Evolutionary conservation across 2,888 invertebrate species (phyloP), one percentile per base, ranked within the genome.

Genomic region (Tholera decimalis): DNA sequence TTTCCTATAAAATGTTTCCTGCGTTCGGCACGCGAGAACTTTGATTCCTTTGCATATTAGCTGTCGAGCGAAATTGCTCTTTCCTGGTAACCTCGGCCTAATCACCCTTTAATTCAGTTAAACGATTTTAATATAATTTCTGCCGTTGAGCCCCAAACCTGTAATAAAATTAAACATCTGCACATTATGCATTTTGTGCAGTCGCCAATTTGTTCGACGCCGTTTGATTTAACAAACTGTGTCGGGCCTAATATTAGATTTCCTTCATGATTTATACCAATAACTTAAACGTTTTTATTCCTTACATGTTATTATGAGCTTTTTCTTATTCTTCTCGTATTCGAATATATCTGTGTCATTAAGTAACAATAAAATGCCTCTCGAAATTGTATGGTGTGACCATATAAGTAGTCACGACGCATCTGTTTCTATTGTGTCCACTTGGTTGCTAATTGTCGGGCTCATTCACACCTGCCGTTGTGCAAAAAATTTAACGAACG

Each of bases 121-220:
- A 93, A 90, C 91, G 92, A 80, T 93, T 93, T 91, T 87, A 84
- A 88, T 91, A 91, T 93, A 91, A 94, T 91, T 93, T 88, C 88
- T 80, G 85, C 87, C 88, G 86, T 85, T 83, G 85, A 78, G 73
- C 83, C 74, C 76, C 73, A 65, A 92, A 91, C 92, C 93, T 82
- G 85, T 92, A 89, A 95, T 95, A 92, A 93, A 90, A 91, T 88
- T 91, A 93, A 93, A 94, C 91, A 91, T 92, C 89, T 89, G 88
- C 89, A 88, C 89, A 92, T 93, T 93, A 94, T 90, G 90, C 90
- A 89, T 92, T 94, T 94, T 90, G 88, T 88, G 87, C 82, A 89
- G 87, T 89, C 87, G 85, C 83, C 91, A 93, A 93, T 95, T 94
- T 90, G 79, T 75, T 84, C 79, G 80, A 86, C 85, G 86, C 88